Base-by-base conservation (phyloP, 2,797 vertebrate genomes). In the Anguilla obscura region DNA sequence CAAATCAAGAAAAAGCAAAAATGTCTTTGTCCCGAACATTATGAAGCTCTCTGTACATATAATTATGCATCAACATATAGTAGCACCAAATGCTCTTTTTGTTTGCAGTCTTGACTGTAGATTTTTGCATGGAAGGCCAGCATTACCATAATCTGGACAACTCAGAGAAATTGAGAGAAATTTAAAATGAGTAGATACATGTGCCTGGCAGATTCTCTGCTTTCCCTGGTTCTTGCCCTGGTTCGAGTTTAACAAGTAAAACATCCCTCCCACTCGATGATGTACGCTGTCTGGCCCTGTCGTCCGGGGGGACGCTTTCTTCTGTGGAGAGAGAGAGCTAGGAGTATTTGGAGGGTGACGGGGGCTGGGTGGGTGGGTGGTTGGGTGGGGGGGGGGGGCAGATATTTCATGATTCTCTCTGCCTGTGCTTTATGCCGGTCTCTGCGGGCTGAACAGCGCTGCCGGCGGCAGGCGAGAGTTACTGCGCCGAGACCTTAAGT, bases 401-500 rank as follows among this genome's bases (percentile, higher is more conserved):
- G 45, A 86, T 54, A 71, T 54, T 54, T 52, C 66, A 54, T 48
- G 18, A 14, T 45, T 30, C n/a, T 30, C 30, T 21, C 18, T 50
- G 36, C 5, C 0, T 52, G 45, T 3, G 66, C 50, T 86, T 40
- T 52, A 48, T 5, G 14, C 66, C 16, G 40, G n/a, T 83, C 48
- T 85, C 83, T 2, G 48, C 40, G 87, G 27, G 80, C 45, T 71
- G 33, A 85, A 85, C 83, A 85, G 83, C 52, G 48, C 50, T 18
- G 27, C 84, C 56, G 52, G 24, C 52, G 58, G 56, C 76, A 88
- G 85, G n/a, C 27, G 27, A 66, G 74, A 10, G 84, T 80, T 48
- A 63, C 36, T 48, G 85, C 54, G 18, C 56, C 45, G 16, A 63
- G 71, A 45, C 85, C 30, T 86, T 21, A 86, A 40, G 45, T 45